phyloP scores from a whole-genome alignment of 1,140 invertebrate genomes.

The Neuroterus valhalla region DNA sequence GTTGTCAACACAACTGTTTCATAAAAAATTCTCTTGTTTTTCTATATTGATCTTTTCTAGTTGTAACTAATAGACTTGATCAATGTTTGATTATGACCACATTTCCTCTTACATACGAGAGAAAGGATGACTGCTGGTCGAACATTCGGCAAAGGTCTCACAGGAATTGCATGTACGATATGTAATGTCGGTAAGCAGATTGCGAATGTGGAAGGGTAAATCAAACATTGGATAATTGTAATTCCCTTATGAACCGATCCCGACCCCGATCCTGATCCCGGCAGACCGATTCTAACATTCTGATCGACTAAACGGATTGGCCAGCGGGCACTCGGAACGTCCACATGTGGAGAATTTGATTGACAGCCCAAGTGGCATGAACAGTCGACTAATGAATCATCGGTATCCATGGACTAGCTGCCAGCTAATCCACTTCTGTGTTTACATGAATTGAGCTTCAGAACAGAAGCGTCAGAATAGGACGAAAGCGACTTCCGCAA shows the following conservation, averaged over 20 bases:
- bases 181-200: conserved; percentile 51
- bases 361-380: conserved; percentile 68
- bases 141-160: conserved; percentile 36
- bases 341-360: conserved; percentile 66
- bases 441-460: conserved; percentile 50
- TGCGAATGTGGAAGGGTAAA: conserved; percentile 59
- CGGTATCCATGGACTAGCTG: conserved; percentile 64
- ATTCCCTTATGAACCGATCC: conserved; percentile 61
- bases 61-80: neutral
- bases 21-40: too few species aligned
- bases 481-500: conserved; percentile 49
- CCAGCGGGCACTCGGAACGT: conserved; percentile 44
- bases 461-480: conserved; percentile 43
- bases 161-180: conserved; percentile 43
- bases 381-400: conserved; percentile 73
- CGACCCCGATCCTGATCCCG: conserved; percentile 2
- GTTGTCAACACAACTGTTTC: too few species aligned
- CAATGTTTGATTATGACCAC: conserved; percentile 6
- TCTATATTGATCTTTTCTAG: too few species aligned
- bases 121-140: conserved; percentile 27
- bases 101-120: neutral
- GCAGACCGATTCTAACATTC: conserved; percentile 57
- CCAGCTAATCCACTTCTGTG: conserved; percentile 55
- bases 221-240: conserved; percentile 71
- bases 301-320: conserved; percentile 44